Evolutionary conservation across 2,113 vertebrate genomes (phyloP), one percentile per base, ranked within the genome.

Genomic region (Herpetotheres cachinnans): DNA sequence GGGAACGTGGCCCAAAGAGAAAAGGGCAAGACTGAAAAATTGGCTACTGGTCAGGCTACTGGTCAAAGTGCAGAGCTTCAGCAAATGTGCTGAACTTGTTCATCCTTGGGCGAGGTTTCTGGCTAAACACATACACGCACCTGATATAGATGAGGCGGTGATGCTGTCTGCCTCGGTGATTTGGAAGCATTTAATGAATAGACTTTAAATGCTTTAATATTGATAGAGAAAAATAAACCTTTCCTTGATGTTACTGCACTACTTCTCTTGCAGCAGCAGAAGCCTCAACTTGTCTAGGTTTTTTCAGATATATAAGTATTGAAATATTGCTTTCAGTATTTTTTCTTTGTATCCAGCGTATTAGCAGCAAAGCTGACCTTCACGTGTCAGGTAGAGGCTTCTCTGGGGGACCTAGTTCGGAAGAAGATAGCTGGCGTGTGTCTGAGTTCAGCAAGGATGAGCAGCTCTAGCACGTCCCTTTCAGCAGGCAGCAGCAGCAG

Each of bases 131-230:
- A 24, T 9, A 17, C 16, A 11, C 6, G 7, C 19, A n/a, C 11
- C 4, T 10, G 26, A 40, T 81, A 47, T 73, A 70, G 29, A 50
- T 1, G 2, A 86, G 50, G 19, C 0, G 0, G 9, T 47, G 32
- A 50, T 34, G 59, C 34, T 66, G 7, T 69, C 77, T 80, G 24
- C 36, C 13, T 81, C 3, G 1, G 46, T 78, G 69, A n/a, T 25
- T 14, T 61, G 59, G 29, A 47, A 69, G 12, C 46, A 56, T 62
- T 66, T 61, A 77, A 50, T 52, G 13, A 38, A 73, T 61, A 2
- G 0, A 29, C 81, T 63, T 81, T 16, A 73, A 89, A 42, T 70
- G 24, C 46, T 93, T 86, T 84, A 46, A 32, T 69, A 47, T 11
- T 40, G 34, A 44, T 20, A 25, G 58, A 69, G n/a, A 61, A 91